Evolutionary conservation across 2,888 invertebrate species (phyloP).

Genomic region (Agrotis segetum): DNA sequence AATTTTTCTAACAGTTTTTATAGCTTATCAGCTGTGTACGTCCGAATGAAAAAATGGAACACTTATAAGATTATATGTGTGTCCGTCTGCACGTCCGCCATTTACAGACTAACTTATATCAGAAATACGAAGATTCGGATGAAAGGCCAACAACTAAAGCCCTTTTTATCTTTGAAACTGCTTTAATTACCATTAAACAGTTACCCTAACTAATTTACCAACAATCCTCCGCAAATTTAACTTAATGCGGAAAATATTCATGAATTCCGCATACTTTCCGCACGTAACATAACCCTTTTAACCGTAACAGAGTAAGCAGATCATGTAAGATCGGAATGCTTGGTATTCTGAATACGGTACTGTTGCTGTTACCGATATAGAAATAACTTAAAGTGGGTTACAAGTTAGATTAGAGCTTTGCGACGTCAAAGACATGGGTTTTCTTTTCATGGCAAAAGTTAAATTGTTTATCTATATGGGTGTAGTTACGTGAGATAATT

Average conservation of each 20-base stretch:
- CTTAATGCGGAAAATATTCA: not conserved
- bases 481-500: not conserved
- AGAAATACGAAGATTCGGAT: too few species aligned
- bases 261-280: not conserved
- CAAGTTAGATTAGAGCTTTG: conserved; percentile 41
- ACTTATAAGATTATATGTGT: too few species aligned
- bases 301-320: conserved; percentile 52
- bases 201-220: not conserved
- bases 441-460: conserved; percentile 32
- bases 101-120: too few species aligned
- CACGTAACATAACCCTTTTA: conserved; percentile 22
- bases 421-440: conserved; percentile 15
- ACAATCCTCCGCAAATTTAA: not conserved
- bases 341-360: conserved; percentile 46
- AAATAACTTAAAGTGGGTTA: conserved; percentile 37
- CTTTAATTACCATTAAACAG: too few species aligned
- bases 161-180: too few species aligned
- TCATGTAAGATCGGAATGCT: conserved; percentile 48
- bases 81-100: too few species aligned
- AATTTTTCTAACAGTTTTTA: too few species aligned
- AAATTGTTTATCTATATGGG: conserved; percentile 1
- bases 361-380: conserved; percentile 39
- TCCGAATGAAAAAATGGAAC: too few species aligned
- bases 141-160: too few species aligned
- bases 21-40: too few species aligned